phyloP scores from a whole-genome alignment of 2,113 vertebrate species.

The Mola mola region DNA sequence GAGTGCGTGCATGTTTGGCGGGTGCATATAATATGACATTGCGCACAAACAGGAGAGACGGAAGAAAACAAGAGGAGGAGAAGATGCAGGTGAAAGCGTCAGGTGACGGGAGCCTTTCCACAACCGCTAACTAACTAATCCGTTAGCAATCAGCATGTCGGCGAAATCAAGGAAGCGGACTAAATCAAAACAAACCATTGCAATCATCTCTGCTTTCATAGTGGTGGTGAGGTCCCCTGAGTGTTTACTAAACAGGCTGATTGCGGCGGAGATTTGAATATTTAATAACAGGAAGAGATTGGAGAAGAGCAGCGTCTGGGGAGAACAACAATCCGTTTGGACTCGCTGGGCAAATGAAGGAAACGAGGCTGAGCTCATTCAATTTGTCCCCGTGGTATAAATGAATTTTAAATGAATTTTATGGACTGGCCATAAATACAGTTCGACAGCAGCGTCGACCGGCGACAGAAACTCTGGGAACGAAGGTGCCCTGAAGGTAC shows the following conservation, averaged over 20 bases:
- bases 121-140: constrained; percentile 38
- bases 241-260: constrained; percentile 78
- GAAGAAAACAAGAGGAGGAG: neutral
- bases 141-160: constrained; percentile 61
- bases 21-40: constrained; percentile 9
- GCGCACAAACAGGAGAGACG: constrained; percentile 21
- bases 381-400: constrained; percentile 72
- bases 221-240: constrained; percentile 66
- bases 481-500: constrained; percentile 36
- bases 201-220: constrained; percentile 74
- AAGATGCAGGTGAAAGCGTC: neutral
- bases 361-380: constrained; percentile 73
- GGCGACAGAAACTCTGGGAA: constrained; percentile 12
- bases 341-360: constrained; percentile 73
- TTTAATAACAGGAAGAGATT: constrained; percentile 79
- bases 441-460: constrained; percentile 44
- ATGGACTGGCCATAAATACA: constrained; percentile 63
- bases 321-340: constrained; percentile 77
- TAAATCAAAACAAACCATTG: constrained; percentile 72
- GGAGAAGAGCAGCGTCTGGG: constrained; percentile 67
- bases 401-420: constrained; percentile 76
- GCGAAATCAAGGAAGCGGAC: constrained; percentile 47
- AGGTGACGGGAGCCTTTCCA: constrained; percentile 17
- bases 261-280: constrained; percentile 79
- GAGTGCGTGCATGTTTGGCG: constrained; percentile 13